Evolutionary conservation across 2,113 vertebrate species (phyloP), one percentile per base, ranked within the genome.

Genomic region (Symphodus melops): DNA sequence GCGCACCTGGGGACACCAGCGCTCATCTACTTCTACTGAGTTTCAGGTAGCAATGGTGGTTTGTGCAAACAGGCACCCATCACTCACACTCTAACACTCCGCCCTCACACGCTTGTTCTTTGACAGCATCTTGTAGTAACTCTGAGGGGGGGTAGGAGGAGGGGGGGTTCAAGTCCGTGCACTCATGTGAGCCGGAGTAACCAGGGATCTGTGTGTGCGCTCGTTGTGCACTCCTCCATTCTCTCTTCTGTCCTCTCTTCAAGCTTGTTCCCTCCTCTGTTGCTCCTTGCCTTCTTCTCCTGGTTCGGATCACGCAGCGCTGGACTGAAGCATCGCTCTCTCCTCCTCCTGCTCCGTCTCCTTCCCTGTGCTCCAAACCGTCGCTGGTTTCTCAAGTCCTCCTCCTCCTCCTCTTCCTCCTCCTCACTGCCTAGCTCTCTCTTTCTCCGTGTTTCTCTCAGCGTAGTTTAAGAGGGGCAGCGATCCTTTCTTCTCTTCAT

Each of bases 101-200:
- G 17, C 73, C 69, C 66, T 77, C 83, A 21, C 75, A 61, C 81
- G 4, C 81, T 77, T 55, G 1, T n/a, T 80, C 77, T 78, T 21
- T 89, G 87, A 86, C 81, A 86, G 85, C 86, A 88, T 86, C 82
- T 83, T 41, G 58, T 79, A 68, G 76, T 69, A 71, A 73, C 65
- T 61, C 33, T 28, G 54, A 7, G 42, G 12, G 44, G 61, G 25
- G 11, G 2, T 2, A 5, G 28, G 28, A 5, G 28, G 2, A 6
- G 28, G 3, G 28, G 28, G 28, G 28, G 28, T 4, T 86, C 79
- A 70, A 75, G 68, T 89, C 86, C 81, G 64, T 12, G n/a, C 36
- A 36, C 73, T 89, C 83, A 82, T 42, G 75, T 69, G 79, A 89
- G 87, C 82, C 79, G 62, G 77, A 81, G 65, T 10, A 62, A 59